Base-by-base conservation (phyloP, 1,140 invertebrate species). In the Orchestia grillus region DNA sequence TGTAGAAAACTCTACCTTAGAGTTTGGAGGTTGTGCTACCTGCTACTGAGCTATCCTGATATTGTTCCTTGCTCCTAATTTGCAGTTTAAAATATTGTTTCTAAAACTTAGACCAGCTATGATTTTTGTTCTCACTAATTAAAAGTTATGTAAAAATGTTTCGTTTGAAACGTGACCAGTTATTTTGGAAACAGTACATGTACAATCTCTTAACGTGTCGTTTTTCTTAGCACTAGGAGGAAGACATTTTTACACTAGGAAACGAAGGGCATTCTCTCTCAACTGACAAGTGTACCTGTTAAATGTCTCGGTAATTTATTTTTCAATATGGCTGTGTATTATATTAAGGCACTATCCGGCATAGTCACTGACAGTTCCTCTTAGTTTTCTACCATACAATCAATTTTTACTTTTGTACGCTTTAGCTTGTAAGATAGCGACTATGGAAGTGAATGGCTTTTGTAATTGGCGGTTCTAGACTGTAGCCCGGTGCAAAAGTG, bases 341-440 rank as follows among this genome's bases (percentile, higher is more conserved):
- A 94, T 28, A n/a, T 45, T 94, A 94, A 45, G 92, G 43, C 4
- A 40, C 19, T 44, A 44, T 44, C 92, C 11, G 43, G 40, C 92
- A 94, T 94, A 94, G 92, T 94, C 92, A 94, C n/a, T 94, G 43
- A 94, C 3, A 45, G 92, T 94, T 94, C 92, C 92, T 94, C 41
- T 43, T 91, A 42, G 41, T 91, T 91, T 91, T 91, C 36, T 77
- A 77, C 62, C 11, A 77, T 77, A 36, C 62, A 77, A 77, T 36
- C 62, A 77, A 36, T 77, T 15, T 77, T 77, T 77, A 77, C 62
- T 77, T 77, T 77, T 77, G 62, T 77, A 77, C 62, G 62, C 28
- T 36, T 77, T 23, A 77, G 62, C 62, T 77, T 28, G 1, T 77
- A 77, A 77, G 62, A 15, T 77, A 19, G 28, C 28, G 11, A 8